phyloP scores from a whole-genome alignment of 92 coral and sea anemone species.

The Anthopleura xanthogrammica region DNA sequence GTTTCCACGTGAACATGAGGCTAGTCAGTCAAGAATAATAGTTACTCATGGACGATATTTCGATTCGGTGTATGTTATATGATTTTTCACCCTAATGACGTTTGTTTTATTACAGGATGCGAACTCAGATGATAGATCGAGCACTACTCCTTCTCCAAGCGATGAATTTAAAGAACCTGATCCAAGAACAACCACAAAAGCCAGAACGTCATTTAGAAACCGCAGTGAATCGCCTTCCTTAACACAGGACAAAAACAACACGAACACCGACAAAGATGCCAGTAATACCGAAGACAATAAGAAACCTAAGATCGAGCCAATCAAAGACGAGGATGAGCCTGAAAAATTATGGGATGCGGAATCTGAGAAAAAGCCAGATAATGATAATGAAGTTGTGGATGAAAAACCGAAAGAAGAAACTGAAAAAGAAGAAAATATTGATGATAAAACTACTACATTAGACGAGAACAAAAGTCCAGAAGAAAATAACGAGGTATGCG shows the following conservation, averaged over 20 bases:
- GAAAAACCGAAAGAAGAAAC: background rate
- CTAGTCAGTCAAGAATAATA: too few species aligned
- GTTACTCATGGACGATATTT: too few species aligned
- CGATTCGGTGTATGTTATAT: too few species aligned
- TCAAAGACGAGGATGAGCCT: slow-evolving; percentile 31
- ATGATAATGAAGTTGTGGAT: background rate
- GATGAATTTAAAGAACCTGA: slow-evolving; percentile 91
- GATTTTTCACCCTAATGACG: too few species aligned
- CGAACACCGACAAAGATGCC: slow-evolving; percentile 2
- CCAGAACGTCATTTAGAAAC: slow-evolving; percentile 53
- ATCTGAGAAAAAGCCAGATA: background rate
- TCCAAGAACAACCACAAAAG: slow-evolving; percentile 58
- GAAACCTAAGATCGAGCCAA: slow-evolving; percentile 12
- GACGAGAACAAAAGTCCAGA: slow-evolving; percentile 11
- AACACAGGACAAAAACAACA: slow-evolving; percentile 26
- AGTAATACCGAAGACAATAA: background rate
- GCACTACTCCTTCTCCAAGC: slow-evolving; percentile 86
- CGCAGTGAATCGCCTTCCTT: slow-evolving; percentile 60
- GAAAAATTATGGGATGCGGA: slow-evolving; percentile 3
- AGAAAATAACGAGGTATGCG: slow-evolving; percentile 18
- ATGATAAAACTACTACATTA: slow-evolving; percentile 16
- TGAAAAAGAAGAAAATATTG: slow-evolving; percentile 17
- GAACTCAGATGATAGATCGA: slow-evolving; percentile 76
- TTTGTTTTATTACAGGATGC: slow-evolving; percentile 7
- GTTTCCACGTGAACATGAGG: too few species aligned